phyloP scores from a whole-genome alignment of 2,797 vertebrate species.

The Clarias pachynema region DNA sequence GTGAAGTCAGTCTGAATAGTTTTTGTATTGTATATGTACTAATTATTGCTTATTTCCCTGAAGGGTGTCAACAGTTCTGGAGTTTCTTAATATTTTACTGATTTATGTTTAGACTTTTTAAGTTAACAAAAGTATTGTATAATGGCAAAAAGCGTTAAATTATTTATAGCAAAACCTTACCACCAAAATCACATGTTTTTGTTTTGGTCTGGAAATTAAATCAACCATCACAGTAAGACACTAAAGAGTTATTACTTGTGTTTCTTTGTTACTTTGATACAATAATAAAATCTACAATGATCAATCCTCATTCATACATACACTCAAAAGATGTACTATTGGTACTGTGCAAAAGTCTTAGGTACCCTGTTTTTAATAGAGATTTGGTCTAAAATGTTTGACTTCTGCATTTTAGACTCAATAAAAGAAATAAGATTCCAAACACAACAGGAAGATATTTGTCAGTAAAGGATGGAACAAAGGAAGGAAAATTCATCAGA shows the following conservation, averaged over 20 bases:
- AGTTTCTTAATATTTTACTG: slow-evolving; percentile 6
- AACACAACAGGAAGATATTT: too few relatives aligned
- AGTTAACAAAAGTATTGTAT: slow-evolving; percentile 9
- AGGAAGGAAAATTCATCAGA: too few relatives aligned
- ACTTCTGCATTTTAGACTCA: too few relatives aligned
- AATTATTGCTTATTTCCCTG: slow-evolving; percentile 3
- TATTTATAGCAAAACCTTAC: slow-evolving; percentile 18
- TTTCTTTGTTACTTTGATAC: slow-evolving; percentile 27
- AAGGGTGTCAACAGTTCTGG: slow-evolving; percentile 6
- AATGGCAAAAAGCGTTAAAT: slow-evolving; percentile 7
- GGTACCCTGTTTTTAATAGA: too few relatives aligned
- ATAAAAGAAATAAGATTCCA: too few relatives aligned
- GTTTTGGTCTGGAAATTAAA: slow-evolving; percentile 5
- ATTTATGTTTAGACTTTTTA: slow-evolving; percentile 10
- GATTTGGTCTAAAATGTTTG: too few relatives aligned
- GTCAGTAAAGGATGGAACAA: too few relatives aligned
- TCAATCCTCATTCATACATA: background rate
- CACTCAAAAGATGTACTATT: too few relatives aligned
- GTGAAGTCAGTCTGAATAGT: background rate
- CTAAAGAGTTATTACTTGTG: slow-evolving; percentile 25
- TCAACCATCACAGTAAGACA: background rate
- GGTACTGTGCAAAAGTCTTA: too few relatives aligned
- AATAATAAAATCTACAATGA: slow-evolving; percentile 30
- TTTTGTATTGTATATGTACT: background rate
- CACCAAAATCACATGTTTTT: background rate